Percentiles rank a stretch among this genome's conserved stretches.
Evolutionary conservation across 2,113 vertebrate genomes (phyloP).

Genomic region (Tyrannus savana): DNA sequence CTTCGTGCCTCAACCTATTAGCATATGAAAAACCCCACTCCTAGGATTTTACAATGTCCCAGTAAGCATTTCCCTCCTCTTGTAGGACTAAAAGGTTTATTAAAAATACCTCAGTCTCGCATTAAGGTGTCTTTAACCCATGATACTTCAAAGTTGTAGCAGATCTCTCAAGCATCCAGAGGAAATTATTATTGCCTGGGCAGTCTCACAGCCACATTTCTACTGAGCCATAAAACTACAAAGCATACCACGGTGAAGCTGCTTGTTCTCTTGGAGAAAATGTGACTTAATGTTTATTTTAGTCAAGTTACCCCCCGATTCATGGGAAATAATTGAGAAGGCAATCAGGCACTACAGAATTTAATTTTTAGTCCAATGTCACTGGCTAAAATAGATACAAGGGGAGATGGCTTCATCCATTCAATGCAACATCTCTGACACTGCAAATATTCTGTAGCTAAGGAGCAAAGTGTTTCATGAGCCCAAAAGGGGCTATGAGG

Average conservation of each 20-base stretch:
- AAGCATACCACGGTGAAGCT: neutral
- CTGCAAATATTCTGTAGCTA: neutral
- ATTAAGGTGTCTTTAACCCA: neutral
- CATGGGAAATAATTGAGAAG: neutral
- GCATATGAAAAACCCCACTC: neutral
- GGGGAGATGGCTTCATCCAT: neutral
- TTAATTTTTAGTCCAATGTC: neutral
- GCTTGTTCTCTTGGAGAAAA: neutral
- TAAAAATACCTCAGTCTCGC: neutral
- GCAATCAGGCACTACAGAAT: neutral
- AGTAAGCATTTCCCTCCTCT: neutral
- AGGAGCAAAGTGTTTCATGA: neutral
- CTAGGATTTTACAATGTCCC: neutral
- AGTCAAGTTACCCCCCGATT: neutral
- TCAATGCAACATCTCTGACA: neutral
- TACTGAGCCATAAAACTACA: neutral
- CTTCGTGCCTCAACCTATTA: neutral
- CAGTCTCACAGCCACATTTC: neutral
- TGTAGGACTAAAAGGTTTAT: neutral
- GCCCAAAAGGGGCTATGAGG: neutral
- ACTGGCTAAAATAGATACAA: neutral
- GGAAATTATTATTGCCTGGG: neutral
- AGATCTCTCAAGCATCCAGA: neutral
- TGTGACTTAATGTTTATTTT: neutral
- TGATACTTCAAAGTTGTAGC: neutral